These are phyloP conservation scores for Camarhynchus parvulus DNA, from an alignment of 2,113 vertebrate genomes.

Conservation along the genomic window DNA sequence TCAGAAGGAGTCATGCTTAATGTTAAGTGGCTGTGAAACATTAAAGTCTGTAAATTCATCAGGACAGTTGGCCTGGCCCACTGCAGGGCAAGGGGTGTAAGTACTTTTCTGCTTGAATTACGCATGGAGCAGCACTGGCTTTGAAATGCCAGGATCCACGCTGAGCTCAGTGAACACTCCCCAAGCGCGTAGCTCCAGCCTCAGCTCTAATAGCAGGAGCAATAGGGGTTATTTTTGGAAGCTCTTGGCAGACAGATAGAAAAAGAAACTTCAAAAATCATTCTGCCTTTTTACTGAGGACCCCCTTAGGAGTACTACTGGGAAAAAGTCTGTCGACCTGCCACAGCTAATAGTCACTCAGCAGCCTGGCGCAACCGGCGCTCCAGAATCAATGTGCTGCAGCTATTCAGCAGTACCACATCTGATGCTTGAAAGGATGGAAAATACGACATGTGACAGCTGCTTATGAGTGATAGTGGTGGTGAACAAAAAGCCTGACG, in stretches of 20 bases:
- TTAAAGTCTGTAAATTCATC: not conserved
- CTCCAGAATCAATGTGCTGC: conserved; percentile 2
- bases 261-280: conserved; percentile 22
- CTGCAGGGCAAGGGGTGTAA: conserved; percentile 1
- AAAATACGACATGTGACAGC: conserved; percentile 16
- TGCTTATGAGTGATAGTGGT: conserved; percentile 29
- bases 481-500: conserved; percentile 32
- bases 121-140: not conserved
- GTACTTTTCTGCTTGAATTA: not conserved
- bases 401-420: not conserved
- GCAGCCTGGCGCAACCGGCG: not conserved
- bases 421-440: conserved; percentile 23
- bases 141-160: conserved; percentile 23
- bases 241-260: not conserved
- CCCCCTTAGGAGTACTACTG: conserved; percentile 9
- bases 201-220: conserved; percentile 21
- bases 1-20: conserved; percentile 34
- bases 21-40: conserved; percentile 11
- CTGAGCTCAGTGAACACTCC: not conserved
- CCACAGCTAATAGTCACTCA: conserved; percentile 35
- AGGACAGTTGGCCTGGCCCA: not conserved
- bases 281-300: conserved; percentile 18
- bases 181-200: not conserved
- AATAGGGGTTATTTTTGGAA: conserved; percentile 28
- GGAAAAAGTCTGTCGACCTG: conserved; percentile 45